Conservation (phyloP, 1,140 invertebrate genomes). For the Tigriopus japonicus region DNA sequence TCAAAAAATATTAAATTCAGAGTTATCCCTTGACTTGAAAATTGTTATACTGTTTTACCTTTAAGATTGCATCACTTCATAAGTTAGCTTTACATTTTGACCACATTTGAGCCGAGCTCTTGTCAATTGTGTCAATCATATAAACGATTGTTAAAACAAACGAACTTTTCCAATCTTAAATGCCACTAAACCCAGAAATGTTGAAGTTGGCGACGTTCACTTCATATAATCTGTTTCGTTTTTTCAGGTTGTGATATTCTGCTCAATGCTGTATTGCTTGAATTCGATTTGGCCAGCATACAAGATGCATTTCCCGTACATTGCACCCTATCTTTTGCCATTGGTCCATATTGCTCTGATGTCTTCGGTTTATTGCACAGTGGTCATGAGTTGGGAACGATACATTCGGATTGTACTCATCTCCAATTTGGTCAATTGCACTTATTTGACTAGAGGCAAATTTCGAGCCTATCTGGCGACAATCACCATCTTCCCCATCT, state of each 20-base stretch:
- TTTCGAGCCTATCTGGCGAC: not conserved
- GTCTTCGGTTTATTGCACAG: slow-evolving; percentile 3
- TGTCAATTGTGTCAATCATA: too few species aligned
- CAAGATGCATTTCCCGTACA: not conserved
- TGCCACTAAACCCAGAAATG: too few species aligned
- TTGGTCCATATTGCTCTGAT: slow-evolving; percentile 9
- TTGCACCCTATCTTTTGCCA: not conserved
- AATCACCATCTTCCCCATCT: slow-evolving; percentile 1
- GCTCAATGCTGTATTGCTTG: not conserved
- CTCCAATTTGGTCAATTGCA: not conserved
- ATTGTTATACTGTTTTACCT: too few species aligned
- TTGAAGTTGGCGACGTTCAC: too few species aligned
- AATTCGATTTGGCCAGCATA: not conserved
- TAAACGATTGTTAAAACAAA: too few species aligned
- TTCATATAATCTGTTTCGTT: not conserved
- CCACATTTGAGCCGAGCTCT: too few species aligned
- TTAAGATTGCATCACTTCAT: too few species aligned
- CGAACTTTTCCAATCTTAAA: too few species aligned
- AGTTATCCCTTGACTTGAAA: too few species aligned
- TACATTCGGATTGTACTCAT: slow-evolving; percentile 6
- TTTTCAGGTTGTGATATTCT: not conserved
- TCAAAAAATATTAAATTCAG: too few species aligned
- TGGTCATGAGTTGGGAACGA: slow-evolving; percentile 5
- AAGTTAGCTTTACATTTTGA: too few species aligned
- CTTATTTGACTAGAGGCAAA: slow-evolving; percentile 1